phyloP scores from a whole-genome alignment of 2,797 vertebrate genomes.

The Atherinosoma microstoma region DNA sequence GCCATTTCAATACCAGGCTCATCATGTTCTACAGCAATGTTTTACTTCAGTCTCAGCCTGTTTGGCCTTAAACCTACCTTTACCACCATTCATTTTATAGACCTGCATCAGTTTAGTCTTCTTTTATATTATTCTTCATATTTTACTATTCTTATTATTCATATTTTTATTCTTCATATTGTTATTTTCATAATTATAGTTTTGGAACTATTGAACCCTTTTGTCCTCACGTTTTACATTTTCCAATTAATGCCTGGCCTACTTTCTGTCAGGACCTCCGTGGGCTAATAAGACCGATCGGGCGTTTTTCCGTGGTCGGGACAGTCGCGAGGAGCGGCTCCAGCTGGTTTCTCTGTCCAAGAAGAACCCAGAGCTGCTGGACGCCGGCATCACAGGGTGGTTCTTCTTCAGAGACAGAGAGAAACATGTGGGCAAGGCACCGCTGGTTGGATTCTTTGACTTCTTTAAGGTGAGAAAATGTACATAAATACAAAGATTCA shows the following conservation, averaged over 20 bases:
- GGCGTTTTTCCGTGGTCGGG: constrained; percentile 93
- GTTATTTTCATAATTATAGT: too few species aligned
- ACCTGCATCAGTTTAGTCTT: too few species aligned
- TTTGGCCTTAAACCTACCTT: not conserved
- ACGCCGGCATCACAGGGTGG: constrained; percentile 94
- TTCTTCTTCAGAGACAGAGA: constrained; percentile 96
- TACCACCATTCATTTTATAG: not conserved
- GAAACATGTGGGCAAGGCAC: constrained; percentile 88
- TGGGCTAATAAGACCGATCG: constrained; percentile 90
- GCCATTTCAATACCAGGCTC: too few species aligned
- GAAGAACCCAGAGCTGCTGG: constrained; percentile 88
- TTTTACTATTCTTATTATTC: not conserved
- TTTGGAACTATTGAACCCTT: not conserved
- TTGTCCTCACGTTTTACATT: not conserved
- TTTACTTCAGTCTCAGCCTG: not conserved
- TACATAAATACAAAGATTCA: not conserved
- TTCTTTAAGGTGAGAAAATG: constrained; percentile 90
- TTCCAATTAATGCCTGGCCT: not conserved
- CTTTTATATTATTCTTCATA: too few species aligned
- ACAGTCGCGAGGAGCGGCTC: constrained; percentile 93
- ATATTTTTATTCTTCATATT: too few species aligned
- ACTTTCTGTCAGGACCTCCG: constrained; percentile 80
- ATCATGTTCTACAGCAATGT: too few species aligned
- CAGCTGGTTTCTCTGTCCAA: constrained; percentile 88
- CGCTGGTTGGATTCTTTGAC: constrained; percentile 93